Evolutionary conservation across 2,113 vertebrate species (phyloP).

Genomic region (Ophthalmolycus amberensis): DNA sequence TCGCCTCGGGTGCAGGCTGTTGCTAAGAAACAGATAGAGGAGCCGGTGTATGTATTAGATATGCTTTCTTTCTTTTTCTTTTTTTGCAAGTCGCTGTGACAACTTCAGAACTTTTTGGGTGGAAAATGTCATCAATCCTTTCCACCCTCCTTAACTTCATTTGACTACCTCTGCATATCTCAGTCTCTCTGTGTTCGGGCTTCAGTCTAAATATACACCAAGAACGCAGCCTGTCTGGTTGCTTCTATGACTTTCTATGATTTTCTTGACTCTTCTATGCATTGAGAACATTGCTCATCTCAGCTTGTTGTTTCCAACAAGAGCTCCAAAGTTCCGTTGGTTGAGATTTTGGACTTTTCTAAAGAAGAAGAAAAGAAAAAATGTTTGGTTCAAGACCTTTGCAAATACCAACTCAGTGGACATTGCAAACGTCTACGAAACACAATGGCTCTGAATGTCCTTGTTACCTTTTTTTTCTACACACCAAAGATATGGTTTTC

Average conservation of each 20-base stretch:
- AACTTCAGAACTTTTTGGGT: slow-evolving; percentile 67
- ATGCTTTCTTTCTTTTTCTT: slow-evolving; percentile 66
- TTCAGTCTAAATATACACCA: slow-evolving; percentile 68
- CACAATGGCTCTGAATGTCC: neutral
- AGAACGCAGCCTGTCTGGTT: slow-evolving; percentile 27
- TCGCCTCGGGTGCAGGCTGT: slow-evolving; percentile 77
- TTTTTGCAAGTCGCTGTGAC: slow-evolving; percentile 57
- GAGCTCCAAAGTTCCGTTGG: neutral
- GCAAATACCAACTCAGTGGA: neutral
- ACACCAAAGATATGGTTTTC: neutral
- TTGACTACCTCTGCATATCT: slow-evolving; percentile 38
- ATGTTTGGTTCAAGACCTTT: neutral
- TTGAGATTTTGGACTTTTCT: neutral
- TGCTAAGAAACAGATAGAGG: slow-evolving; percentile 82
- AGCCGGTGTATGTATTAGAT: slow-evolving; percentile 68
- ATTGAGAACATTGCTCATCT: neutral
- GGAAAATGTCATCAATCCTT: slow-evolving; percentile 74
- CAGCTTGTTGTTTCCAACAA: neutral
- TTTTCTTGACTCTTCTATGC: slow-evolving; percentile 22
- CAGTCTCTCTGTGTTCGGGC: neutral
- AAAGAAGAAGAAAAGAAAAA: neutral
- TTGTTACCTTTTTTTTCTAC: no score
- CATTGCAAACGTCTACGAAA: neutral
- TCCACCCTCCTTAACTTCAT: slow-evolving; percentile 55
- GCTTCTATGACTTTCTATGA: slow-evolving; percentile 30